Evolutionary conservation across 1,140 invertebrate species (phyloP).

Genomic region (Adelges cooleyi): DNA sequence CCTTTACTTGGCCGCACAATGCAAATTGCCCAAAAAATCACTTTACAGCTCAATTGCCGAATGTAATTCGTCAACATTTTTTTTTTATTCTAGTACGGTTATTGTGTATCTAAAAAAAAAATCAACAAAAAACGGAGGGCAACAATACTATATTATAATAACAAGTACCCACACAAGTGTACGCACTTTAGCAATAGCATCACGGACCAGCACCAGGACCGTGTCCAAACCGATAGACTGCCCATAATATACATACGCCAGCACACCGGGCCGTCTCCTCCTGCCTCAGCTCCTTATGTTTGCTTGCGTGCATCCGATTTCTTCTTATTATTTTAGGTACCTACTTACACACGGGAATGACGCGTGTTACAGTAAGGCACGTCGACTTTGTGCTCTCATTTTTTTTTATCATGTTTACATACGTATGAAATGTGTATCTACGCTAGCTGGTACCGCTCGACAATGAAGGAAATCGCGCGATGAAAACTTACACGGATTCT

Average conservation of each 20-base stretch:
- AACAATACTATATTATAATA: background rate
- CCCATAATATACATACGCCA: background rate
- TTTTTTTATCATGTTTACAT: no score
- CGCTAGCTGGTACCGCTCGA: no score
- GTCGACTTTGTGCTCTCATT: no score
- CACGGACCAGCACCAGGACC: background rate
- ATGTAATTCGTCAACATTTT: background rate
- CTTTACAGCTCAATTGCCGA: background rate
- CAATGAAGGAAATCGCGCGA: no score
- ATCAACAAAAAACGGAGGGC: no score
- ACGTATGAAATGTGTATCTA: no score
- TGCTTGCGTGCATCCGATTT: conserved; percentile 2
- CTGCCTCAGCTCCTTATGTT: background rate
- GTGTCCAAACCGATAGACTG: conserved; percentile 13
- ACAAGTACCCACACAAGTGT: background rate
- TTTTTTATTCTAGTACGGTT: no score
- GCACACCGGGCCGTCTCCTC: background rate
- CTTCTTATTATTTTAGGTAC: background rate
- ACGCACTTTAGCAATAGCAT: background rate
- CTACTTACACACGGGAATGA: no score
- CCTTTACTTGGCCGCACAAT: background rate
- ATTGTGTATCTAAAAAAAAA: no score
- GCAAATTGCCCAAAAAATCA: background rate
- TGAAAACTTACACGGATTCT: no score
- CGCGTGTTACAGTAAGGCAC: no score